phyloP scores from a whole-genome alignment of 1,140 invertebrate genomes.

The Carposina sasakii region DNA sequence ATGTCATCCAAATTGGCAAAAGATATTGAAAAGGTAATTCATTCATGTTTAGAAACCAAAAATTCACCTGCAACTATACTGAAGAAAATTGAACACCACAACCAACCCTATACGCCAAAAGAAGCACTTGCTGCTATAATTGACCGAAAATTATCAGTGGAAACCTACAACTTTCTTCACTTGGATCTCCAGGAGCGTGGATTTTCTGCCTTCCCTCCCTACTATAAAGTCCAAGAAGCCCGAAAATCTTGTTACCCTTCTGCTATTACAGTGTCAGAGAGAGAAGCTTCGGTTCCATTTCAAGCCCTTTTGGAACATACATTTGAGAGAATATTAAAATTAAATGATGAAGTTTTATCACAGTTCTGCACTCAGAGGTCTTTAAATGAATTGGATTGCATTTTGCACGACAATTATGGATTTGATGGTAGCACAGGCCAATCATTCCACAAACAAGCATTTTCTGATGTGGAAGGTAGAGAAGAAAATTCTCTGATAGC shows the following conservation, averaged over 20 bases:
- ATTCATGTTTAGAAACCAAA: background rate
- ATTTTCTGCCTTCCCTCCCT: conserved; percentile 2
- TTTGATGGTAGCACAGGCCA: conserved; percentile 12
- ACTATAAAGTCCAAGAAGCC: conserved; percentile 5
- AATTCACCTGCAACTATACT: background rate
- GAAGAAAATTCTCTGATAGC: background rate
- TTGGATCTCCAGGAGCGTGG: background rate
- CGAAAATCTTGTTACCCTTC: conserved; percentile 7
- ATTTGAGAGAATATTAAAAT: background rate
- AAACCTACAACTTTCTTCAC: conserved; percentile 8
- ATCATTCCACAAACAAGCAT: conserved; percentile 3
- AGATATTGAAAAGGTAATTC: background rate
- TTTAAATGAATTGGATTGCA: background rate
- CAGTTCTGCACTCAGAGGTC: background rate
- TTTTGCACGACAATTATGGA: conserved; percentile 1
- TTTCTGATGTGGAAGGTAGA: background rate
- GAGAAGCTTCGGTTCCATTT: conserved; percentile 9
- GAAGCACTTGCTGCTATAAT: conserved; percentile 8
- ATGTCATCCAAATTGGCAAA: background rate
- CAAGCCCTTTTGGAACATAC: conserved; percentile 4
- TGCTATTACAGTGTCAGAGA: conserved; percentile 1
- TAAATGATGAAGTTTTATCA: background rate
- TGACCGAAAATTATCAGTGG: conserved; percentile 5
- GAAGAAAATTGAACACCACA: background rate
- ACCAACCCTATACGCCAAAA: background rate